These are phyloP conservation scores for Cavia aperea DNA, from an alignment of 2,113 vertebrate species.

Conservation along the genomic window DNA sequence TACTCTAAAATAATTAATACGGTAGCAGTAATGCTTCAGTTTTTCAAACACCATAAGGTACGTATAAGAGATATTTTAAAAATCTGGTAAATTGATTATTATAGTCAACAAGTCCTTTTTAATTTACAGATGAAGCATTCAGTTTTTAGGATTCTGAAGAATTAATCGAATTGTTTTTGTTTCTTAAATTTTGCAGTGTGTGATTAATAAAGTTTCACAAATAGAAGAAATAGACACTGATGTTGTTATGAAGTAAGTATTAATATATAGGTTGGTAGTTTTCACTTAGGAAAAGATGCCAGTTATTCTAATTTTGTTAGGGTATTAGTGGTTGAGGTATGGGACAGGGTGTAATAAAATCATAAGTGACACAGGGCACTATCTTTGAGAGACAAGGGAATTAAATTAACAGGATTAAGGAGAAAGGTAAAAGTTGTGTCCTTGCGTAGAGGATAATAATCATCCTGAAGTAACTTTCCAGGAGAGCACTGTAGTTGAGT, in stretches of 20 bases:
- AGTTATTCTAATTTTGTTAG: slow-evolving; percentile 28
- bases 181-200: slow-evolving; percentile 82
- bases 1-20: slow-evolving; percentile 27
- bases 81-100: slow-evolving; percentile 16
- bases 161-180: slow-evolving; percentile 60
- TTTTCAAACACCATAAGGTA: neutral
- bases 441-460: neutral
- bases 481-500: neutral
- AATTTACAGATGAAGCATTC: slow-evolving; percentile 33
- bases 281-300: neutral
- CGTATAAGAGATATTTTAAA: neutral
- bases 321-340: slow-evolving; percentile 10
- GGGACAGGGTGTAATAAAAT: neutral
- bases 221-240: slow-evolving; percentile 93
- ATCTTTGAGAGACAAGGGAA: neutral
- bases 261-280: slow-evolving; percentile 51
- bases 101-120: slow-evolving; percentile 14
- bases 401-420: slow-evolving; percentile 32
- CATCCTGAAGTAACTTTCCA: neutral
- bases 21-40: neutral
- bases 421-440: neutral
- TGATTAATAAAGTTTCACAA: slow-evolving; percentile 84
- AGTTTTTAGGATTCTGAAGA: slow-evolving; percentile 59
- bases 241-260: slow-evolving; percentile 89
- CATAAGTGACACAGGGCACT: neutral